Percentiles rank a stretch among this genome's conserved stretches.
These are phyloP conservation scores for Protodeltote pygarga DNA, from an alignment of 2,888 invertebrate species.

Conservation along the genomic window DNA sequence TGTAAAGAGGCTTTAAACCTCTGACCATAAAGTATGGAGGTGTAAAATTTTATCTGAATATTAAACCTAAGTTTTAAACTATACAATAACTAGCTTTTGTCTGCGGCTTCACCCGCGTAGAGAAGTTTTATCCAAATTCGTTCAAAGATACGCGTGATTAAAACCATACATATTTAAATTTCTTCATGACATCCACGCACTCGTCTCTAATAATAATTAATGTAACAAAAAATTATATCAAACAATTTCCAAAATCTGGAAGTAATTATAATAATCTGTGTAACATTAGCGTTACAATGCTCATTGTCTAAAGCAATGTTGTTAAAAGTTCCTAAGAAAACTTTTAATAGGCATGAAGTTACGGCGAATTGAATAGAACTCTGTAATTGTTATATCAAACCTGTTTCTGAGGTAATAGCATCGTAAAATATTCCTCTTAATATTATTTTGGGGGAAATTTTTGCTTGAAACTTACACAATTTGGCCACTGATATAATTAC, in stretches of 20 bases:
- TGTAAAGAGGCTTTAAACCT: conserved; percentile 40
- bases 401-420: conserved; percentile 60
- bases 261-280: conserved; percentile 69
- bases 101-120: too few species aligned
- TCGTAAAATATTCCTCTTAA: conserved; percentile 63
- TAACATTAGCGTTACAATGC: conserved; percentile 68
- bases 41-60: conserved; percentile 30
- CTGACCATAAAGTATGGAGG: conserved; percentile 34
- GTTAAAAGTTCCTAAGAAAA: conserved; percentile 68
- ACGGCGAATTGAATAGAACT: conserved; percentile 69
- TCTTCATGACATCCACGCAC: too few species aligned
- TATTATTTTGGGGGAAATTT: conserved; percentile 62
- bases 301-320: conserved; percentile 72
- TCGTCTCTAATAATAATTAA: conserved; percentile 7
- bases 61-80: conserved; percentile 17
- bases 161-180: too few species aligned
- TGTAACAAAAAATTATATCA: conserved; percentile 33
- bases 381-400: conserved; percentile 64
- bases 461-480: conserved; percentile 62
- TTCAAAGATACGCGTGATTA: too few species aligned
- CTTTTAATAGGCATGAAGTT: conserved; percentile 78
- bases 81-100: too few species aligned
- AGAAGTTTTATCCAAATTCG: too few species aligned
- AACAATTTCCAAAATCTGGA: conserved; percentile 51
- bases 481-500: conserved; percentile 56